Conservation (phyloP, 1,140 invertebrate genomes). For the Drosophila kohkoa region DNA sequence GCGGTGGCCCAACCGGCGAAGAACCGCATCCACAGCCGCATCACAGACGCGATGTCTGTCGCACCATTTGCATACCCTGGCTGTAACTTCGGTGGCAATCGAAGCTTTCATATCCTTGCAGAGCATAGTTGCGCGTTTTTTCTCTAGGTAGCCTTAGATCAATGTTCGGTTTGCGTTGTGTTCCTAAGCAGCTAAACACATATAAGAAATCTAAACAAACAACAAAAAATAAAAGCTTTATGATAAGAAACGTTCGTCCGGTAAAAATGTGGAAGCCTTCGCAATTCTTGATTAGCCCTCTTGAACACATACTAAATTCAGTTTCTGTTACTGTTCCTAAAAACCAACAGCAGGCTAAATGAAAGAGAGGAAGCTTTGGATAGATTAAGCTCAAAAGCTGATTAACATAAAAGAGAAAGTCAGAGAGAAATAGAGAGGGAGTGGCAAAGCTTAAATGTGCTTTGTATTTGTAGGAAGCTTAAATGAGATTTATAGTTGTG, state of each 20-base stretch:
- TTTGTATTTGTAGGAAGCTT: no score
- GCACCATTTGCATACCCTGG: constrained; percentile 82
- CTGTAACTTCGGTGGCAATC: constrained; percentile 28
- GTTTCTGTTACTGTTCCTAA: constrained; percentile 5
- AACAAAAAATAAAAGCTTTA: neutral
- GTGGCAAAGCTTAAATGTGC: neutral
- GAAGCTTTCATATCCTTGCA: constrained; percentile 13
- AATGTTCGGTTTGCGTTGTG: neutral
- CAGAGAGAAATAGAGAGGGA: neutral
- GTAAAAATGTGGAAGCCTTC: neutral
- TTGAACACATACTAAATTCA: neutral
- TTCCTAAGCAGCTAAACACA: neutral
- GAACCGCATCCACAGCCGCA: constrained; percentile 69
- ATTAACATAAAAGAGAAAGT: no score
- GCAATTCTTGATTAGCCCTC: neutral
- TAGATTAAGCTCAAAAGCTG: no score
- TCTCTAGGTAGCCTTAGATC: neutral
- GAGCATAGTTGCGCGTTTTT: neutral
- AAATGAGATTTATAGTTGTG: no score
- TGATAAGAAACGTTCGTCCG: constrained; percentile 1
- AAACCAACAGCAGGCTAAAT: neutral
- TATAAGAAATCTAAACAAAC: neutral
- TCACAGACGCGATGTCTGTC: constrained; percentile 73
- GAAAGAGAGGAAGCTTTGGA: neutral
- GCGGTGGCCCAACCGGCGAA: constrained; percentile 70